Base-by-base conservation (phyloP, 1,140 invertebrate genomes). In the Goniozus legneri region DNA sequence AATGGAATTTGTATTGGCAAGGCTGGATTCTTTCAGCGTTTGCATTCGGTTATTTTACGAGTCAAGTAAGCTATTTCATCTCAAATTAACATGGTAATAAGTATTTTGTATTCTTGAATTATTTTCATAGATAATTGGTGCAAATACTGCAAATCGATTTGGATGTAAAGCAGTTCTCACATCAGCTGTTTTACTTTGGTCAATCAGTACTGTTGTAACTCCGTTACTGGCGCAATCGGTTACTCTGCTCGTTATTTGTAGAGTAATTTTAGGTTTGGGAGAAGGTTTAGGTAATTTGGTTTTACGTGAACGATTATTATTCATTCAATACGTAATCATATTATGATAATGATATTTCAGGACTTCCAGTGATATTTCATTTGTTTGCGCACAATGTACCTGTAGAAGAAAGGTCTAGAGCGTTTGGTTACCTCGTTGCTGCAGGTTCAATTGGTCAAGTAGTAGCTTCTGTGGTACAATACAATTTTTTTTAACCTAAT, bases 21-120 rank as follows among this genome's bases (percentile, higher is more conserved):
- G 88, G 88, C 47, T 89, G 85, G 86, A 86, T 90, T 40, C 72
- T 88, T 16, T 88, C 86, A 46, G 85, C 87, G 22, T 89, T 90
- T 77, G 84, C 87, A 13, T 83, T 88, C 52, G 88, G 88, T 31
- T 90, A 89, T 63, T 86, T 90, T 58, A 86, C 85, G 55, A 88
- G 86, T 78, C 86, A 88, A 76, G 83, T 86, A 68, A 62, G 4
- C 18, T 22, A 1, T 21, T 1, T 22, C n/a, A n/a, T n/a, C n/a
- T n/a, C n/a, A n/a, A n/a, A n/a, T n/a, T n/a, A n/a, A n/a, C n/a
- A n/a, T n/a, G n/a, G n/a, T n/a, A n/a, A n/a, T n/a, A n/a, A n/a
- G 21, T 12, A 20, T 10, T 12, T n/a, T 34, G 10, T 31, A 3
- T 3, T 13, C 50, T 13, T 14, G 52, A 44, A 51, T 47, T 52